These are phyloP conservation scores for Rhagophthalmus giganteus DNA, from an alignment of 2,888 invertebrate genomes.

Conservation along the genomic window DNA sequence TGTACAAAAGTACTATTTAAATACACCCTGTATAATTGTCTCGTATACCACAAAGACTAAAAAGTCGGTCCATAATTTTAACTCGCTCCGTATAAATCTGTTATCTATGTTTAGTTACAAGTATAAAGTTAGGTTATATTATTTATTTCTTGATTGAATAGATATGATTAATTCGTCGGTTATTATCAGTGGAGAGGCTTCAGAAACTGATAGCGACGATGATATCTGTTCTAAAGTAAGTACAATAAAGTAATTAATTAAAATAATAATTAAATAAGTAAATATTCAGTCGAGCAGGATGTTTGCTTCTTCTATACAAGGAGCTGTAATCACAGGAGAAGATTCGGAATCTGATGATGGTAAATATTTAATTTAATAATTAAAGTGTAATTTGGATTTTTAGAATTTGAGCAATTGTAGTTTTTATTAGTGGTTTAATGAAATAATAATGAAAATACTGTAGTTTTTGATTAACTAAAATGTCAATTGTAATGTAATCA, in stretches of 20 bases:
- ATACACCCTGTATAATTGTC: no score
- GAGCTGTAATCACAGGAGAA: constrained; percentile 50
- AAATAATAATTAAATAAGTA: not conserved
- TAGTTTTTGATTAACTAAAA: no score
- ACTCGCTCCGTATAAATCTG: not conserved
- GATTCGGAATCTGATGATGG: constrained; percentile 53
- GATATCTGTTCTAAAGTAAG: constrained; percentile 32
- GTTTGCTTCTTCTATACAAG: constrained; percentile 42
- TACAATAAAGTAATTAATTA: not conserved
- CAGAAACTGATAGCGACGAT: constrained; percentile 54
- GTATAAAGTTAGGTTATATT: not conserved
- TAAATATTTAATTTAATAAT: constrained; percentile 17
- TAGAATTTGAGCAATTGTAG: no score
- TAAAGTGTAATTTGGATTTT: not conserved
- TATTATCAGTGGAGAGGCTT: constrained; percentile 51
- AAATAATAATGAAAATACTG: not conserved
- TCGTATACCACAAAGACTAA: not conserved
- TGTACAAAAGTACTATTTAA: no score
- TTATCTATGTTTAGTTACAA: not conserved
- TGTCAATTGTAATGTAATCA: not conserved
- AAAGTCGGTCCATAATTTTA: not conserved
- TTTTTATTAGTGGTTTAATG: no score
- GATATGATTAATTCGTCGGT: constrained; percentile 35
- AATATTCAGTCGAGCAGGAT: constrained; percentile 17
- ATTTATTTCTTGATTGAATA: constrained; percentile 27